Base-by-base conservation (phyloP, 2,797 vertebrate species). In the Melanotaenia pygmaea region DNA sequence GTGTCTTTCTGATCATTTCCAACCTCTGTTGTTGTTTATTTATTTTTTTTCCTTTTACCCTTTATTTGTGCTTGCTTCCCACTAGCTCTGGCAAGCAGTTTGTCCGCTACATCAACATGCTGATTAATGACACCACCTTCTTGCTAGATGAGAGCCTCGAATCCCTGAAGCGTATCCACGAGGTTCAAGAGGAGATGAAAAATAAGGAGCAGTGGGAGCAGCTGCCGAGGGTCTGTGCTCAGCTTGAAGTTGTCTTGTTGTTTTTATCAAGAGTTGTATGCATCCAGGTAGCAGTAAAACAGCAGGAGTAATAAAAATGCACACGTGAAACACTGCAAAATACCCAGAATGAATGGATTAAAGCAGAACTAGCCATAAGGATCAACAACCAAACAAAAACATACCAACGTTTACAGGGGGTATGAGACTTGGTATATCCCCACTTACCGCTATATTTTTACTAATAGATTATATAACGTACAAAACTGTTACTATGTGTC, bases 101-200 rank as follows among this genome's bases (percentile, higher is more conserved):
- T 92, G 98, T 99, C 71, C 98, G 98, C 89, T 99, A 99, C 83
- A 99, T 99, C 93, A 99, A 99, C 91, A 99, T 99, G 98, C 93
- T 99, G 92, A 99, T 99, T 83, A 99, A 99, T 34, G 98, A 99
- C 92, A 99, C 98, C 14, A 99, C 98, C 57, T 99, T 99, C 92
- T 87, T 99, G 91, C 94, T 99, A 79, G 98, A 99, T 22, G 98
- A 99, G 90, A 99, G 98, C 84, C 94, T 99, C 75, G 98, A 99
- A 91, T 99, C 98, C 60, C 92, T 99, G 74, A 99, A 99, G 93
- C 96, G 98, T 77, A 99, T 99, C 86, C 98, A 99, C 20, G 98
- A 99, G 83, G 95, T 99, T 76, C 98, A 99, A 74, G 98, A 99
- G 76, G 98, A 99, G 92, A 99, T 99, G 98, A 99, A 97, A 87